These are phyloP conservation scores for Leucophenga maculata DNA, from an alignment of 2,888 invertebrate species.

Conservation along the genomic window DNA sequence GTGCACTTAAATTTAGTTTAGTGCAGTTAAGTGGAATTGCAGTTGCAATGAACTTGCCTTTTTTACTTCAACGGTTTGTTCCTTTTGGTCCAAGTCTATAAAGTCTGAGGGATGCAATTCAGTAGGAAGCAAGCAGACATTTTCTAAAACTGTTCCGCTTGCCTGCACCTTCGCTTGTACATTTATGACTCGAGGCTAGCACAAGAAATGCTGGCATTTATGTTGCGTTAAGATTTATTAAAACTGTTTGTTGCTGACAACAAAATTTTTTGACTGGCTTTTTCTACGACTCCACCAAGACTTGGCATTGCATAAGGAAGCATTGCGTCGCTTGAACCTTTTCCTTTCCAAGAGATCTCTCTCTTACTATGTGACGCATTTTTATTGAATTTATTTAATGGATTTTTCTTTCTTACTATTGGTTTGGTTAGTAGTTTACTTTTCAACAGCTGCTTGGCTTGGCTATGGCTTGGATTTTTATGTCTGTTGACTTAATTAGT, in stretches of 20 bases:
- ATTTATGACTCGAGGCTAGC: no score
- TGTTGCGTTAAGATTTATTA: constrained; percentile 50
- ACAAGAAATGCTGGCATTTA: constrained; percentile 35
- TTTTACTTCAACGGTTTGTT: not conserved
- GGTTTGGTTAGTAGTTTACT: no score
- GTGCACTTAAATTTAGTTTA: not conserved
- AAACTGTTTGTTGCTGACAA: constrained; percentile 48
- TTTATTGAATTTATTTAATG: not conserved
- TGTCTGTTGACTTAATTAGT: no score
- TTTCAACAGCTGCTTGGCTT: no score
- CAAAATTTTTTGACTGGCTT: constrained; percentile 22
- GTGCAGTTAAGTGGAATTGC: not conserved
- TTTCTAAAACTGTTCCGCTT: no score
- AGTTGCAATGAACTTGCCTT: not conserved
- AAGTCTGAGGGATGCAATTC: not conserved
- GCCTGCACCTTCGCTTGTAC: no score
- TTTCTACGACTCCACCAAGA: no score
- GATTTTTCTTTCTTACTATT: not conserved
- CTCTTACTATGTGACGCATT: not conserved
- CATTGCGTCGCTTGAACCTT: not conserved
- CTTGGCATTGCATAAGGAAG: no score
- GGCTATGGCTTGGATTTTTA: no score
- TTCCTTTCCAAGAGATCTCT: not conserved
- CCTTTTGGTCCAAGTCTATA: not conserved
- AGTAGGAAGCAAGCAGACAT: not conserved